Evolutionary conservation across 2,888 invertebrate species (phyloP), one percentile per base, ranked within the genome.

Genomic region (Hirtodrosophila confusa): DNA sequence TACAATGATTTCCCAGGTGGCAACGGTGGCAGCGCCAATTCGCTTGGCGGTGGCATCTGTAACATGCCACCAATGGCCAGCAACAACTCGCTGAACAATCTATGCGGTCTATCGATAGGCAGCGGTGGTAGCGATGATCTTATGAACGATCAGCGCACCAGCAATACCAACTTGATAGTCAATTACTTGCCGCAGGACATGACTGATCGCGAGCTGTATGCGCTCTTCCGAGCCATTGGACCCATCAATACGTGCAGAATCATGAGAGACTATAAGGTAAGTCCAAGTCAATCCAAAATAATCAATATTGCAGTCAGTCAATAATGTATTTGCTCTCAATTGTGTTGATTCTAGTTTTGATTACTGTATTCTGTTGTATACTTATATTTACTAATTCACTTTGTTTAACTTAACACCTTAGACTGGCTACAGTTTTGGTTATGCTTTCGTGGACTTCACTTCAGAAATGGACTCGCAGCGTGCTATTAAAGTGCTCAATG

Each of bases 361-460:
- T 27, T 27, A 27, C 3, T 27, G 4, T 3, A 2, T 27, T 27
- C 5, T 27, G 6, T 27, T 5, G 4, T 27, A 27, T 27, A 5
- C 6, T 27, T 27, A 27, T 27, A 27, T 27, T 12, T 10, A 23
- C 23, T 3, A 11, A 44, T 17, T 45, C 3, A 1, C 12, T 11
- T 45, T 12, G 4, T 6, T 9, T 10, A 3, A 29, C 11, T 43
- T 4, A 23, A n/a, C 3, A 35, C 36, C 54, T 37, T 40, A 96
- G 94, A 97, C 98, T 91, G 97, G 97, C 48, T 98, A 98, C 93
- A 98, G 98, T 92, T 98, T 96, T 92, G 98, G 98, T 40, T 98
- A 98, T 92, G 98, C 98, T 39, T 98, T 98, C 92, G 97, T 98
- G 44, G 98, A 98, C 92, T 98, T 96, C 92, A 94, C 95, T 54